Percentiles rank a stretch among this genome's conserved stretches.
These are phyloP conservation scores for Penaeus vannamei DNA, from an alignment of 1,140 invertebrate genomes.

Conservation along the genomic window DNA sequence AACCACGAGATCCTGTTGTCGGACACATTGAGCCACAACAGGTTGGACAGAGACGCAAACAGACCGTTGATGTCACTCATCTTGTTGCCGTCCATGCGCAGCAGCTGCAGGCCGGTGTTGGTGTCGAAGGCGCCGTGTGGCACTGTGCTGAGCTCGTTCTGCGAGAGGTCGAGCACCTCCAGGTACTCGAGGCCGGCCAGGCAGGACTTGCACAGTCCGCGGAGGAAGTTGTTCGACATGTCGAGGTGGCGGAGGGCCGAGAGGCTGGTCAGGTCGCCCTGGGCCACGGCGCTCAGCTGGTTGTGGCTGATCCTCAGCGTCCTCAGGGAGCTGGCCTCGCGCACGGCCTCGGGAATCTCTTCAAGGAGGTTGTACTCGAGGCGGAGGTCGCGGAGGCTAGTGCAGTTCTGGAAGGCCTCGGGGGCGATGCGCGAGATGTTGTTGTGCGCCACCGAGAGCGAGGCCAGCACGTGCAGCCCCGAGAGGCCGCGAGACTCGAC, in stretches of 20 bases:
- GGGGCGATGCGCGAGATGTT: slow-evolving; percentile 86
- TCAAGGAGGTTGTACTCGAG: slow-evolving; percentile 83
- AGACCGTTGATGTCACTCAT: slow-evolving; percentile 89
- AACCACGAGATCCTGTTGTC: slow-evolving; percentile 91
- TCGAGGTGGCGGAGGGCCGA: slow-evolving; percentile 70
- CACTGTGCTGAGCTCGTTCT: slow-evolving; percentile 88
- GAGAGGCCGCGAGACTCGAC: slow-evolving; percentile 87
- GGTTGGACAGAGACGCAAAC: slow-evolving; percentile 83
- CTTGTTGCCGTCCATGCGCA: slow-evolving; percentile 88
- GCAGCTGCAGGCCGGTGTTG: slow-evolving; percentile 81
- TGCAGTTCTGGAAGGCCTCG: slow-evolving; percentile 88
- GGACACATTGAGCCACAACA: slow-evolving; percentile 90
- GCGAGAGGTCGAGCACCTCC: slow-evolving; percentile 88
- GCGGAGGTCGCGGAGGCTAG: slow-evolving; percentile 88
- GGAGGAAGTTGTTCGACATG: slow-evolving; percentile 83
- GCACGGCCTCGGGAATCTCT: slow-evolving; percentile 68
- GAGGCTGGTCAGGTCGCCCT: slow-evolving; percentile 62
- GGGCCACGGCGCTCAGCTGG: slow-evolving; percentile 59
- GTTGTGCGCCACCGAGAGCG: slow-evolving; percentile 88
- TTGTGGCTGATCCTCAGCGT: slow-evolving; percentile 69
- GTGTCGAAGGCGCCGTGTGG: slow-evolving; percentile 85
- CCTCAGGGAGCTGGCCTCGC: slow-evolving; percentile 69
- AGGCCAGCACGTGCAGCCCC: slow-evolving; percentile 86
- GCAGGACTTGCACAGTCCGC: slow-evolving; percentile 78
- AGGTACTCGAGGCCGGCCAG: slow-evolving; percentile 86